A percentile compares a stretch with the other conserved stretches of the same genome.
Conservation (phyloP, 2,113 vertebrate species). For the Zeus faber region DNA sequence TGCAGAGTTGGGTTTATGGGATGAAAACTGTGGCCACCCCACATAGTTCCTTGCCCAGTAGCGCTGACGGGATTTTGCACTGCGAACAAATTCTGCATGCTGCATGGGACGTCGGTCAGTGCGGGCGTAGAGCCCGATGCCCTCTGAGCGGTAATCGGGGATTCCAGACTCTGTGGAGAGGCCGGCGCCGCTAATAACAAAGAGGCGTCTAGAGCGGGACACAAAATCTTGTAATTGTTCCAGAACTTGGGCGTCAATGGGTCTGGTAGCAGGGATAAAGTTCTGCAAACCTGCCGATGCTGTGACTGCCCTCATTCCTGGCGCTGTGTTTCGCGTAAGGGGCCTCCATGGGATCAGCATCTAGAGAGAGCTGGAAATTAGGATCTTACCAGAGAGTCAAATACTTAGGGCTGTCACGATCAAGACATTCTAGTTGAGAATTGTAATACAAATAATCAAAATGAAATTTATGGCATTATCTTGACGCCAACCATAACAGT, state of each 20-base stretch:
- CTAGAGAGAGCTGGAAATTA: constrained; percentile 28
- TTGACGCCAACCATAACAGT: not conserved
- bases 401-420: not conserved
- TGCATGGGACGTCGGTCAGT: constrained; percentile 86
- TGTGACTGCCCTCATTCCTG: constrained; percentile 37
- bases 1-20: constrained; percentile 82
- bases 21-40: constrained; percentile 93
- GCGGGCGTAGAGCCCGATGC: constrained; percentile 88
- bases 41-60: constrained; percentile 98
- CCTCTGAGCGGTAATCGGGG: constrained; percentile 93
- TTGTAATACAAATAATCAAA: not conserved
- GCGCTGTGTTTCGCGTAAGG: constrained; percentile 14
- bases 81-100: constrained; percentile 83
- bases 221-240: constrained; percentile 85
- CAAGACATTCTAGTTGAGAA: not conserved
- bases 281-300: constrained; percentile 22
- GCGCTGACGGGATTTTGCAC: constrained; percentile 81
- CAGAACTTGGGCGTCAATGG: constrained; percentile 68
- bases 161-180: constrained; percentile 96
- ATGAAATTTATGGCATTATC: not conserved
- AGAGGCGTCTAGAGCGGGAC: constrained; percentile 75
- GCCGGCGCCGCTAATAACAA: constrained; percentile 90
- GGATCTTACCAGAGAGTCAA: not conserved
- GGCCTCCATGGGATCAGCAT: constrained; percentile 52
- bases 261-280: constrained; percentile 85